A percentile compares a stretch with the other conserved stretches of the same genome.
Evolutionary conservation across 2,888 invertebrate species (phyloP).

Genomic region (Cylloceria caligata): DNA sequence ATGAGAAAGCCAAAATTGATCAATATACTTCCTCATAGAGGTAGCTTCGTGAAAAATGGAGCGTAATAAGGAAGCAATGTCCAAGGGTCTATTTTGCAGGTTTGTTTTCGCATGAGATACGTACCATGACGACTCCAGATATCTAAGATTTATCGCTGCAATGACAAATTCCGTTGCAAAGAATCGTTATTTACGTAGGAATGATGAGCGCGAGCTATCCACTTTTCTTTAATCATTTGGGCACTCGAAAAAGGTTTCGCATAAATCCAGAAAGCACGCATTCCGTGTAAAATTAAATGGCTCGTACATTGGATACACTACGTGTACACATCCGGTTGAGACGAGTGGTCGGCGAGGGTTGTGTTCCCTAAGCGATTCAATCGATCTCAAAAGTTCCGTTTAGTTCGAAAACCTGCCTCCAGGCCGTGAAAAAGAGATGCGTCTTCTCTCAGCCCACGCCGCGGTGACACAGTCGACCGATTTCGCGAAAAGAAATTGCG

Average conservation of each 20-base stretch:
- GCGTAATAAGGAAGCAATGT: too few relatives aligned
- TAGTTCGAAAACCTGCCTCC: slow-evolving; percentile 41
- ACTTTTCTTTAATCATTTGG: slow-evolving; percentile 3
- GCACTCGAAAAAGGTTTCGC: slow-evolving; percentile 1
- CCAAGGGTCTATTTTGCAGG: too few relatives aligned
- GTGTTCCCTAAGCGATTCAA: slow-evolving; percentile 62
- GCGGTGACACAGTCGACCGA: slow-evolving; percentile 56
- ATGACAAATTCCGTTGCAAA: not conserved
- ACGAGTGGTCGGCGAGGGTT: slow-evolving; percentile 41
- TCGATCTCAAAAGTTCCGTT: slow-evolving; percentile 60
- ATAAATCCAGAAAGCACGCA: slow-evolving; percentile 1
- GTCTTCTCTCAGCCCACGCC: slow-evolving; percentile 27
- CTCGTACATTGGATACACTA: slow-evolving; percentile 4
- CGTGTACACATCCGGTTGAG: slow-evolving; percentile 25
- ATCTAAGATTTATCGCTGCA: not conserved
- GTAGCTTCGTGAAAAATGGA: too few relatives aligned
- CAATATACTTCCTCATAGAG: too few relatives aligned
- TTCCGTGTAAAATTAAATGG: slow-evolving; percentile 23
- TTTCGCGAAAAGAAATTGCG: slow-evolving; percentile 61
- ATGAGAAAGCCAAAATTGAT: too few relatives aligned
- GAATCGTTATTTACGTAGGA: not conserved
- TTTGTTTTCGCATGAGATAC: too few relatives aligned
- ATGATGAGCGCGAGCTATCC: not conserved
- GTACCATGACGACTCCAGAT: not conserved
- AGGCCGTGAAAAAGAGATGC: slow-evolving; percentile 44